Conservation (phyloP, 2,113 vertebrate genomes). For the Phylloscopus trochiloides region DNA sequence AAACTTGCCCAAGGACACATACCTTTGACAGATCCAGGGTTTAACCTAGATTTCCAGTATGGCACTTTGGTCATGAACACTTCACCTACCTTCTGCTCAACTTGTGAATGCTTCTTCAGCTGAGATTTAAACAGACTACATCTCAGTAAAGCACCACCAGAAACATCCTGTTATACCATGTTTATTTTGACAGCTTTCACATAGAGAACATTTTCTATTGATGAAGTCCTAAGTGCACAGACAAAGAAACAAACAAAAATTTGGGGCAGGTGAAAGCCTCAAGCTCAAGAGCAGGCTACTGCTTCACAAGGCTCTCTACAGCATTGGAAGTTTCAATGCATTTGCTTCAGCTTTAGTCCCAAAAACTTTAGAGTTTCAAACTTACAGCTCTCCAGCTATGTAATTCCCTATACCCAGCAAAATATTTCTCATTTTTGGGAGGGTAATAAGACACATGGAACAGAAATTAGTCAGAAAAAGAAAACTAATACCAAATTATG, state of each 20-base stretch:
- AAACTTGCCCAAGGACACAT: conserved; percentile 11
- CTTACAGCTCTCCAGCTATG: not conserved
- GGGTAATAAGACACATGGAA: not conserved
- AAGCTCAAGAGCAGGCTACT: not conserved
- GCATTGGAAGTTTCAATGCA: not conserved
- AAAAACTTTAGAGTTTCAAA: not conserved
- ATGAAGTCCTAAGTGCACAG: not conserved
- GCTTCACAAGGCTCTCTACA: not conserved
- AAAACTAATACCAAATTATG: not conserved
- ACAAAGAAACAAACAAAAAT: not conserved
- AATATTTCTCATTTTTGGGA: not conserved
- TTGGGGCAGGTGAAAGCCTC: not conserved
- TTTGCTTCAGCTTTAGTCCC: not conserved
- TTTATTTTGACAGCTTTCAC: not conserved
- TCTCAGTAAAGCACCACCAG: not conserved
- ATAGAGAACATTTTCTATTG: not conserved
- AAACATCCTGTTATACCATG: not conserved
- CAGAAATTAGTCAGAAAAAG: not conserved
- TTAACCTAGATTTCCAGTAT: conserved; percentile 20
- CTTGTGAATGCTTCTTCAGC: not conserved
- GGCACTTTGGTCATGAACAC: not conserved
- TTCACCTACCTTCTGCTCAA: not conserved
- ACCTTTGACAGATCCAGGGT: not conserved
- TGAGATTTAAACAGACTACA: not conserved
- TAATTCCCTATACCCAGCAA: not conserved